Evolutionary conservation across 1,140 invertebrate species (phyloP), one percentile per base, ranked within the genome.

Genomic region (Parasteatoda tepidariorum): DNA sequence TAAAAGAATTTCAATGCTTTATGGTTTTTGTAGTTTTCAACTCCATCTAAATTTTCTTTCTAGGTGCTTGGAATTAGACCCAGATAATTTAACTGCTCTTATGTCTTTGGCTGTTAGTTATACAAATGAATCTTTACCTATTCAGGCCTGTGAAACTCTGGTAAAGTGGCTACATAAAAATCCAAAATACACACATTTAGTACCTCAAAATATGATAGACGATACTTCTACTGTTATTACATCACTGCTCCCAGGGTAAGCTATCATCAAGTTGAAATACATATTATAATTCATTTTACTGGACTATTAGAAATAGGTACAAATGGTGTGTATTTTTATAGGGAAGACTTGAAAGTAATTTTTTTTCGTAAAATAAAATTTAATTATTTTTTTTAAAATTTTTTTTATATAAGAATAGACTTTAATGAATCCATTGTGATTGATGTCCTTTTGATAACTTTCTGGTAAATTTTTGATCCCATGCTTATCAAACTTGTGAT

Each of bases 21-120:
- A n/a, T n/a, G 18, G 41, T 48, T 48, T 48, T 7, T 48, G 7
- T 48, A 48, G 41, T 9, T 48, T 48, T 48, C 18, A n/a, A n/a
- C n/a, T n/a, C n/a, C n/a, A n/a, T n/a, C 18, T 48, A 48, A 48
- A 64, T 68, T 68, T 75, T 62, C 22, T 67, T 28, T 28, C 9
- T 82, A 86, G 94, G 88, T 96, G 97, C 84, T 87, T 99, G 34
- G 91, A 93, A 74, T 88, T 99, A 48, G 92, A 97, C 84, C 93
- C 96, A 18, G 90, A 91, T 5, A 97, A 98, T 90, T 88, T 94
- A 31, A 91, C 92, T 64, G 97, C 96, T 0, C 91, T 97, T 26
- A 95, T 99, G 92, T 92, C 95, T 4, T 89, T 99, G 68, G 96
- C 97, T 54, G 95, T 97, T 11, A 96, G 95, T 85, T 98, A 97